Conservation (phyloP, 1,140 invertebrate genomes). For the Tigriopus japonicus region DNA sequence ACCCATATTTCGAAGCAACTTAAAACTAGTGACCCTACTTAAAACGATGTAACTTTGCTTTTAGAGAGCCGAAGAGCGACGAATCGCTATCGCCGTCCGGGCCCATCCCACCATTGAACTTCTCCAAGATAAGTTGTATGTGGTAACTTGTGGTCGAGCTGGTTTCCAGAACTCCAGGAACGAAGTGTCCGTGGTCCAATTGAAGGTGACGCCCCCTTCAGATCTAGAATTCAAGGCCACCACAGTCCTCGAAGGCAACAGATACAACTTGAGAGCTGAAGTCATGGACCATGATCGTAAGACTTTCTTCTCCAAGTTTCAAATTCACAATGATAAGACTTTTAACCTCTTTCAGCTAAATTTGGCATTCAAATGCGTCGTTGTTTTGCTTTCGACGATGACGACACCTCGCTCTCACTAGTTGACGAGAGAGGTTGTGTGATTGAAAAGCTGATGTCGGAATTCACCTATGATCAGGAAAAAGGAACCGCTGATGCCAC, state of each 20-base stretch:
- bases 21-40: too few relatives aligned
- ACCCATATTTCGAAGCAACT: too few relatives aligned
- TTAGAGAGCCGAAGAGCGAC: constrained; percentile 39
- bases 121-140: constrained; percentile 78
- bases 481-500: constrained; percentile 45
- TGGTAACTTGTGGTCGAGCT: constrained; percentile 74
- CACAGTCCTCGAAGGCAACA: background rate
- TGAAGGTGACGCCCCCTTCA: background rate
- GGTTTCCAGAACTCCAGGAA: constrained; percentile 46
- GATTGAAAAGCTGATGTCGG: constrained; percentile 19
- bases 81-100: constrained; percentile 62
- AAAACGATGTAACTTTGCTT: background rate
- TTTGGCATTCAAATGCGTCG: constrained; percentile 51
- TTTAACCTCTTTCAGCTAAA: background rate
- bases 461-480: constrained; percentile 43
- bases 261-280: background rate
- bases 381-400: constrained; percentile 67
- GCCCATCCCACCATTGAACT: constrained; percentile 70
- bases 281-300: background rate
- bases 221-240: background rate
- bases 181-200: background rate
- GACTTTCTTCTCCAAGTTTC: too few relatives aligned
- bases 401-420: constrained; percentile 49
- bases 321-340: too few relatives aligned
- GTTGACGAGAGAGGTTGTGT: constrained; percentile 58